These are phyloP conservation scores for Alaudala cheleensis DNA, from an alignment of 2,113 vertebrate species.

Conservation along the genomic window DNA sequence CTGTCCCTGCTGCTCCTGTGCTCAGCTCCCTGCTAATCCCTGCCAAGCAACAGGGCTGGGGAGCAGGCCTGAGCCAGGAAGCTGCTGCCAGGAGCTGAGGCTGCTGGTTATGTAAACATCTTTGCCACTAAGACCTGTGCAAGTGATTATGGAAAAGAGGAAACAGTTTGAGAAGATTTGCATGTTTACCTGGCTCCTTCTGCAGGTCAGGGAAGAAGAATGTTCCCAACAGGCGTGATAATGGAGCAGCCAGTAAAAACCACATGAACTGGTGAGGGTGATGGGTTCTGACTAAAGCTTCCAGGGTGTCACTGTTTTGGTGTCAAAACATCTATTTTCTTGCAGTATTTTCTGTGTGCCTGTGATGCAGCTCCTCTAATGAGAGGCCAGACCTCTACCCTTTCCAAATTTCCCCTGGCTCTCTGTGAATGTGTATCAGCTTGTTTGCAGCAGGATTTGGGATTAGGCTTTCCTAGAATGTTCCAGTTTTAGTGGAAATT, in stretches of 20 bases:
- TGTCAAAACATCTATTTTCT: not conserved
- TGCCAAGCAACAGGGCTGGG: fast-evolving
- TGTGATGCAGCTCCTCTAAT: not conserved
- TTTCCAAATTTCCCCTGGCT: not conserved
- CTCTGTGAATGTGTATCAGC: not conserved
- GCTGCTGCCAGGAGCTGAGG: not conserved
- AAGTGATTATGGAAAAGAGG: not conserved
- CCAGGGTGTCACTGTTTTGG: not conserved
- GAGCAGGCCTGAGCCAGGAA: not conserved
- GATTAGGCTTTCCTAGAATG: not conserved
- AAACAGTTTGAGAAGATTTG: not conserved
- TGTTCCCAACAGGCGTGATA: fast-evolving
- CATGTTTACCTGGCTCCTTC: not conserved
- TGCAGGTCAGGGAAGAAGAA: not conserved
- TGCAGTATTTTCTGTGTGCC: not conserved
- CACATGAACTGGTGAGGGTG: not conserved
- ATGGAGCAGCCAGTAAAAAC: not conserved
- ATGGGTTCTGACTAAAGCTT: not conserved
- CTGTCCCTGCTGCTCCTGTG: not conserved
- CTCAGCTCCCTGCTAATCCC: not conserved
- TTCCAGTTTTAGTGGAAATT: not conserved
- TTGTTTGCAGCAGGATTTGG: not conserved
- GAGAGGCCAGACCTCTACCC: not conserved
- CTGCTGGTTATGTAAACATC: slow-evolving; percentile 14
- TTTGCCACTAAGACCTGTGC: not conserved